These are phyloP conservation scores for Mystacides longicornis DNA, from an alignment of 2,888 invertebrate species.

Conservation along the genomic window DNA sequence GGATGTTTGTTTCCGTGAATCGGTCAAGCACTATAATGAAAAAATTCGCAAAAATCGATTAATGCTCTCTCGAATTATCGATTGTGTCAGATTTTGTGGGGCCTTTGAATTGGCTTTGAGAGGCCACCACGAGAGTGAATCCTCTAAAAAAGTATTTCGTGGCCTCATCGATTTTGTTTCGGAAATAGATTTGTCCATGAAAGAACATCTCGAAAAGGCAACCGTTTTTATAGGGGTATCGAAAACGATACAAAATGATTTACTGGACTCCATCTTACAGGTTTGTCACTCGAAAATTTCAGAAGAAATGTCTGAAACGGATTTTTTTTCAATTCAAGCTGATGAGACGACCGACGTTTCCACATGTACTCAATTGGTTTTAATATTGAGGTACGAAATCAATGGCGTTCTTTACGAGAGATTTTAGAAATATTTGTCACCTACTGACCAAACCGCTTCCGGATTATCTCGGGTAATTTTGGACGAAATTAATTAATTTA, in stretches of 20 bases:
- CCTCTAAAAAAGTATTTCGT: constrained; percentile 28
- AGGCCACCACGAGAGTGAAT: constrained; percentile 29
- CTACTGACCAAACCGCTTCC: constrained; percentile 23
- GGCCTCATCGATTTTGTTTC: constrained; percentile 30
- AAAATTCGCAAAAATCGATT: constrained; percentile 27
- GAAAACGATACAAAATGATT: constrained; percentile 30
- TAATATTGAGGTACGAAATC: constrained; percentile 29
- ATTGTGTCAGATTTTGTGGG: constrained; percentile 31
- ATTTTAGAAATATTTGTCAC: constrained; percentile 29
- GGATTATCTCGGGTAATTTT: constrained; percentile 19
- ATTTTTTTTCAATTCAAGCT: constrained; percentile 28
- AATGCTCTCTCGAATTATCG: constrained; percentile 29
- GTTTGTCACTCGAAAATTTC: constrained; percentile 28
- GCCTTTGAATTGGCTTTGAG: constrained; percentile 30
- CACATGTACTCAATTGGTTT: constrained; percentile 26
- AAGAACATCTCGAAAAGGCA: constrained; percentile 27
- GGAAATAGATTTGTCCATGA: constrained; percentile 27
- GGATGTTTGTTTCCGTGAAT: background rate
- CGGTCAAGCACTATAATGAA: constrained; percentile 24
- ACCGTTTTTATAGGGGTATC: constrained; percentile 30
- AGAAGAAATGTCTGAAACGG: constrained; percentile 27
- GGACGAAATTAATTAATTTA: constrained; percentile 1
- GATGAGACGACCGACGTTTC: constrained; percentile 30
- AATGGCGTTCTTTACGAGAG: constrained; percentile 27
- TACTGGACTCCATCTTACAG: constrained; percentile 30